Evolutionary conservation across 2,113 vertebrate genomes (phyloP).

Genomic region (Noctilio leporinus): DNA sequence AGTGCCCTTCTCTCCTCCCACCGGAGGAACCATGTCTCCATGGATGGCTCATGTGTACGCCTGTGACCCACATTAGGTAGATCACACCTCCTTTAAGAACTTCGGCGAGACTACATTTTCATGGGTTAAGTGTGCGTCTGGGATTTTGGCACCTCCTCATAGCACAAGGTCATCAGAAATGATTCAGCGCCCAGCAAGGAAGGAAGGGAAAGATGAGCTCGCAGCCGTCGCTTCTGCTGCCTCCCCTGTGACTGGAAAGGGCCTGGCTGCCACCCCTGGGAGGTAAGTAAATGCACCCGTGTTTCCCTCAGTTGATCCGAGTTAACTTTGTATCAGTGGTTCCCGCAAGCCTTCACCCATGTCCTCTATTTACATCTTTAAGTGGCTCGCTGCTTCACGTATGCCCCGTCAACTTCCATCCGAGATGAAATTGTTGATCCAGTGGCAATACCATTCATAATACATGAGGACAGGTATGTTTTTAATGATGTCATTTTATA

Average conservation of each 20-base stretch:
- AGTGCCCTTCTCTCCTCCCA: too few species aligned
- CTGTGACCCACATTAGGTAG: fast-evolving
- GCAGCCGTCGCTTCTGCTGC: fast-evolving
- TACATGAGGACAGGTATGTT: not conserved
- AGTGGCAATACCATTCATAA: not conserved
- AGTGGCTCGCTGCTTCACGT: not conserved
- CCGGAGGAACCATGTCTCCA: fast-evolving
- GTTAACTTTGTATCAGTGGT: not conserved
- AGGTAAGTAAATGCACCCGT: fast-evolving
- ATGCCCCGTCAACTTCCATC: too few species aligned
- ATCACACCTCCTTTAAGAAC: not conserved
- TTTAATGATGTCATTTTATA: not conserved
- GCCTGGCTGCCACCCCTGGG: fast-evolving
- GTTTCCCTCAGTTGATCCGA: not conserved
- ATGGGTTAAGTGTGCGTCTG: too few species aligned
- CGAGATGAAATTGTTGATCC: not conserved
- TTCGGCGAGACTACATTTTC: not conserved
- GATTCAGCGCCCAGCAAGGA: too few species aligned
- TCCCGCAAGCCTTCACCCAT: not conserved
- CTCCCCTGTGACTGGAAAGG: fast-evolving
- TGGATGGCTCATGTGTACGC: not conserved
- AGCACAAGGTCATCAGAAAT: too few species aligned
- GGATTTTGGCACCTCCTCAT: fast-evolving
- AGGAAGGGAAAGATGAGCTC: not conserved
- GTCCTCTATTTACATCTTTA: not conserved